Conservation (phyloP, 2,888 invertebrate species). For the Tipula helvola region DNA sequence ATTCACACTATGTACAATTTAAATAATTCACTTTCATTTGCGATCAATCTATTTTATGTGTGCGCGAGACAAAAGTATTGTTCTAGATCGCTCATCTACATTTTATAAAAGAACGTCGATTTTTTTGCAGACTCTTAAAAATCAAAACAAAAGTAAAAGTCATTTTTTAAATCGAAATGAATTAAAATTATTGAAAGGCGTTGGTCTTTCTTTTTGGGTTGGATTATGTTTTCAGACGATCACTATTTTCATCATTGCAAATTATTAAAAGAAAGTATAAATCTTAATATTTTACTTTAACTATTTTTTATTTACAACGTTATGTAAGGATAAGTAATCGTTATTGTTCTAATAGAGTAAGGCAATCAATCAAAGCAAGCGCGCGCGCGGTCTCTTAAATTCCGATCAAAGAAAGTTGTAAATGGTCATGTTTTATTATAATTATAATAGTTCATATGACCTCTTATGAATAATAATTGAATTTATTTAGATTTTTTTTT, state of each 20-base stretch:
- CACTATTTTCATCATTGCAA: not conserved
- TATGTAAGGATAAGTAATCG: not conserved
- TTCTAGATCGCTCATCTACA: not conserved
- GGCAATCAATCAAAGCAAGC: not conserved
- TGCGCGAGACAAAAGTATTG: not conserved
- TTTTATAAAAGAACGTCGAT: not conserved
- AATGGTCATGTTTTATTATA: not conserved
- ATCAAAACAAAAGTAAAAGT: not conserved
- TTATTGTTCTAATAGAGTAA: not conserved
- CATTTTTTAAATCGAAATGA: not conserved
- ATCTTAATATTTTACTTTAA: not conserved
- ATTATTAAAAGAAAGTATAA: not conserved
- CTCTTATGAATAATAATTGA: not conserved
- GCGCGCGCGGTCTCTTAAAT: not conserved
- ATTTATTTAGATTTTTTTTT: not conserved
- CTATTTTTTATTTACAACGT: not conserved
- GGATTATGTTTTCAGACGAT: not conserved
- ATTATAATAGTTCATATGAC: not conserved
- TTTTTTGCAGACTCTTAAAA: not conserved
- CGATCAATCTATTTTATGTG: not conserved
- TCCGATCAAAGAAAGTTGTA: not conserved
- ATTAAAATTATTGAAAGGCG: not conserved
- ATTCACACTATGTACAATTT: not conserved
- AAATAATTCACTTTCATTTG: not conserved
- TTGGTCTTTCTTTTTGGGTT: not conserved